These are phyloP conservation scores for Pyxicephalus adspersus DNA, from an alignment of 2,113 vertebrate genomes.

Conservation along the genomic window DNA sequence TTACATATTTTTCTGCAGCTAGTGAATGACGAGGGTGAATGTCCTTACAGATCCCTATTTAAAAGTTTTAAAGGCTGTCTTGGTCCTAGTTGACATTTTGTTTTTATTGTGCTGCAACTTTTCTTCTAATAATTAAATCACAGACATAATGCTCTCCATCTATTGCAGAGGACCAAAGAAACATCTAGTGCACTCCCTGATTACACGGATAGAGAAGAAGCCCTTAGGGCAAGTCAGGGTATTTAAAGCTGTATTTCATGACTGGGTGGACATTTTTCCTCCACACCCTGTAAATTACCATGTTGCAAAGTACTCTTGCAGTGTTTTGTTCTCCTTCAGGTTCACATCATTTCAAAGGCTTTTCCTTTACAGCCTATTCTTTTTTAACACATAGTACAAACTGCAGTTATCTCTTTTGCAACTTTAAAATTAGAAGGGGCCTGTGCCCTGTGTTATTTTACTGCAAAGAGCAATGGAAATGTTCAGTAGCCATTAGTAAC, in stretches of 20 bases:
- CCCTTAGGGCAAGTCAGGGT: conserved; percentile 35
- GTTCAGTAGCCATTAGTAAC: too few species aligned
- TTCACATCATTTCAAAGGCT: conserved; percentile 21
- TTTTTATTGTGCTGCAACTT: not conserved
- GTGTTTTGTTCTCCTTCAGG: conserved; percentile 12
- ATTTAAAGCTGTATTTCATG: conserved; percentile 50
- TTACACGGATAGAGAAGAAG: conserved; percentile 38
- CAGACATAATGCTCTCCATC: conserved; percentile 1
- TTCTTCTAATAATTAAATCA: not conserved
- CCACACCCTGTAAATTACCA: conserved; percentile 55
- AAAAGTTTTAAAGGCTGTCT: too few species aligned
- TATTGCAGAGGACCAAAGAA: not conserved
- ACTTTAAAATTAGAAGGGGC: not conserved
- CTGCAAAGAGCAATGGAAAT: too few species aligned
- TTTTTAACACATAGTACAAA: conserved; percentile 3
- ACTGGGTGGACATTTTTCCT: conserved; percentile 50
- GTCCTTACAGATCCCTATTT: too few species aligned
- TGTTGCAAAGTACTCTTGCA: conserved; percentile 40
- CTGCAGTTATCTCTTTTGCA: not conserved
- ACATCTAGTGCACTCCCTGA: conserved; percentile 44
- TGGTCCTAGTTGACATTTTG: too few species aligned
- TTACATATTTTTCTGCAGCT: too few species aligned
- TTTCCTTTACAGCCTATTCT: not conserved
- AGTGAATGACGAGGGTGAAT: too few species aligned
- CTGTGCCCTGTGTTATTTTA: too few species aligned